phyloP scores from a whole-genome alignment of 2,113 vertebrate genomes.

The Nicator chloris region DNA sequence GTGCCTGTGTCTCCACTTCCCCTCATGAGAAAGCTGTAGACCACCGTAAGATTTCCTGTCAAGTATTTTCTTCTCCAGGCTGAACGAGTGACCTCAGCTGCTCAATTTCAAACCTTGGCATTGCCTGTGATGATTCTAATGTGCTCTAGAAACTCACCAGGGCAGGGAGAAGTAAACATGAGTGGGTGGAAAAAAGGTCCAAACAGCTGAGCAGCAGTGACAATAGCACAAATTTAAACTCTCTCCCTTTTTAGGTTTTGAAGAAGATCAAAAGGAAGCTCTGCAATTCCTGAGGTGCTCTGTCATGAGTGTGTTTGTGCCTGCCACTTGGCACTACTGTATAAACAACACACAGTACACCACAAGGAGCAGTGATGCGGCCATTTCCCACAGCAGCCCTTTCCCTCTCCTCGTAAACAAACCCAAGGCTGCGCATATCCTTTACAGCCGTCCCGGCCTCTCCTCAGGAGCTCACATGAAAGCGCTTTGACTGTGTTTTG shows the following conservation, averaged over 20 bases:
- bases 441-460: neutral
- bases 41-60: neutral
- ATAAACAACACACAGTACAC: neutral
- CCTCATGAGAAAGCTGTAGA: neutral
- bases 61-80: neutral
- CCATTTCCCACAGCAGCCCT: slow-evolving; percentile 22
- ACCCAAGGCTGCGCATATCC: neutral
- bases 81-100: neutral
- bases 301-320: neutral
- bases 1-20: neutral
- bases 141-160: neutral
- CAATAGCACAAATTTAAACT: neutral
- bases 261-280: neutral
- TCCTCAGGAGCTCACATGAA: slow-evolving; percentile 57
- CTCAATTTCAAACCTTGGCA: neutral
- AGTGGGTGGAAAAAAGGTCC: neutral
- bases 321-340: neutral
- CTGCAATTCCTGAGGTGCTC: neutral
- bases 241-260: neutral
- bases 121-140: neutral
- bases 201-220: neutral
- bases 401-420: slow-evolving; percentile 22
- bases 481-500: slow-evolving; percentile 12
- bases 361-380: neutral
- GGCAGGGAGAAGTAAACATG: neutral